These are phyloP conservation scores for Armadillidium nasatum DNA, from an alignment of 1,140 invertebrate genomes.

Conservation along the genomic window DNA sequence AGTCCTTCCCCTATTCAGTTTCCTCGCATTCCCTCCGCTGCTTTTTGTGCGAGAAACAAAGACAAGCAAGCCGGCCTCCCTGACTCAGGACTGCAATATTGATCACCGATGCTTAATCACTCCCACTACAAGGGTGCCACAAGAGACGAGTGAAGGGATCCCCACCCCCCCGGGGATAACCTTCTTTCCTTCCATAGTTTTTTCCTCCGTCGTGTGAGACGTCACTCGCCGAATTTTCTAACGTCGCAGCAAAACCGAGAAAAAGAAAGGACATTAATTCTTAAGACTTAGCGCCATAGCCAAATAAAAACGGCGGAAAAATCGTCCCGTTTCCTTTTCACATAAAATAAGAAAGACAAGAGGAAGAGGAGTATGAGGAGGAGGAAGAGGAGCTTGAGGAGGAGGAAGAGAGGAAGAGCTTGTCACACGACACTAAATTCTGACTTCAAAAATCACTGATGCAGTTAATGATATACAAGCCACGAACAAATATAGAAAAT, in stretches of 20 bases:
- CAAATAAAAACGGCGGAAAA: neutral
- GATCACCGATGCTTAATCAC: slow-evolving; percentile 46
- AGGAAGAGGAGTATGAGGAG: too few species aligned
- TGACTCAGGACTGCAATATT: slow-evolving; percentile 45
- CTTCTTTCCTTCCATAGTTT: slow-evolving; percentile 19
- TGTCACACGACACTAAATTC: too few species aligned
- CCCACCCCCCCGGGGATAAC: slow-evolving; percentile 8
- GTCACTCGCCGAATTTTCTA: neutral
- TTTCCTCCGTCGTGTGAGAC: slow-evolving; percentile 1
- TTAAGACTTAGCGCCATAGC: neutral
- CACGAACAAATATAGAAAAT: too few species aligned
- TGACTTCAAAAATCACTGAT: too few species aligned
- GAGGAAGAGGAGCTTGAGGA: too few species aligned
- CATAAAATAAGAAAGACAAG: neutral
- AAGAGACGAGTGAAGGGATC: slow-evolving; percentile 2
- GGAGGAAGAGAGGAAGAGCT: too few species aligned
- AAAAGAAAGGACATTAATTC: neutral
- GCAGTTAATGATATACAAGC: too few species aligned
- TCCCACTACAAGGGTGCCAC: slow-evolving; percentile 41
- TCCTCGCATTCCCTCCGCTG: slow-evolving; percentile 24
- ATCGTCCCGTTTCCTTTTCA: neutral
- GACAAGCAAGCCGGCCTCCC: slow-evolving; percentile 44
- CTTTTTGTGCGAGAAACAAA: slow-evolving; percentile 46
- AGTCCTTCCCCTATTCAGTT: slow-evolving; percentile 14
- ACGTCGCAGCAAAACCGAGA: neutral